Conservation (phyloP, 2,113 vertebrate genomes). For the Perca fluviatilis region DNA sequence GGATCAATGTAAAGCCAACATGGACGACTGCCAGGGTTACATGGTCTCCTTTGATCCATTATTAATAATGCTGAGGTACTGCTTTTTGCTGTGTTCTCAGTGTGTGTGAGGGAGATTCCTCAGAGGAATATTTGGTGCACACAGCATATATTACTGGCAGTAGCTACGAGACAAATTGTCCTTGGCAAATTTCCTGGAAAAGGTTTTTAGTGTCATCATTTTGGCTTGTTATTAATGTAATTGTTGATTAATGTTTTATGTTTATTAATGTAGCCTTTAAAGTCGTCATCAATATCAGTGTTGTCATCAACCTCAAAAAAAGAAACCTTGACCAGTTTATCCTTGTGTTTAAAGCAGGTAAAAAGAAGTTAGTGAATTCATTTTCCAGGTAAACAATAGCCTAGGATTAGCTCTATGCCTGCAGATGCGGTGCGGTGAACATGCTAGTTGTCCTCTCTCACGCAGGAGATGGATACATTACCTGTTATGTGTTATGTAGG, state of each 20-base stretch:
- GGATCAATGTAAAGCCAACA: slow-evolving; percentile 54
- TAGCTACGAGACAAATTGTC: slow-evolving; percentile 13
- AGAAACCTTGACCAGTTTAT: not conserved
- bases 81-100: slow-evolving; percentile 47
- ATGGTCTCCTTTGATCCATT: slow-evolving; percentile 68
- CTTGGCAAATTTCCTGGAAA: slow-evolving; percentile 31
- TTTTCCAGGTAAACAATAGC: not conserved
- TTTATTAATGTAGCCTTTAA: slow-evolving; percentile 5
- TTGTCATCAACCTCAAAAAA: not conserved
- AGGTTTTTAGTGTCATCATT: not conserved
- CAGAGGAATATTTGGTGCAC: slow-evolving; percentile 17
- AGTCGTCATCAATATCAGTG: not conserved
- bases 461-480: no score
- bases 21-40: slow-evolving; percentile 42
- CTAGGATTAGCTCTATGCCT: no score
- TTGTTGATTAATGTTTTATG: slow-evolving; percentile 12
- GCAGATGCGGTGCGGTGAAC: no score
- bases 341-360: not conserved
- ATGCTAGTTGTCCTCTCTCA: no score
- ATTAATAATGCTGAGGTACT: slow-evolving; percentile 64
- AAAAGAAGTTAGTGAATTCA: slow-evolving; percentile 11
- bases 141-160: slow-evolving; percentile 16
- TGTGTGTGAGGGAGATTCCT: slow-evolving; percentile 28
- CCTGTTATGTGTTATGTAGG: no score
- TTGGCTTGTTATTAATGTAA: slow-evolving; percentile 10